Conservation (phyloP, 2,888 invertebrate genomes). For the Drosophila dives region DNA sequence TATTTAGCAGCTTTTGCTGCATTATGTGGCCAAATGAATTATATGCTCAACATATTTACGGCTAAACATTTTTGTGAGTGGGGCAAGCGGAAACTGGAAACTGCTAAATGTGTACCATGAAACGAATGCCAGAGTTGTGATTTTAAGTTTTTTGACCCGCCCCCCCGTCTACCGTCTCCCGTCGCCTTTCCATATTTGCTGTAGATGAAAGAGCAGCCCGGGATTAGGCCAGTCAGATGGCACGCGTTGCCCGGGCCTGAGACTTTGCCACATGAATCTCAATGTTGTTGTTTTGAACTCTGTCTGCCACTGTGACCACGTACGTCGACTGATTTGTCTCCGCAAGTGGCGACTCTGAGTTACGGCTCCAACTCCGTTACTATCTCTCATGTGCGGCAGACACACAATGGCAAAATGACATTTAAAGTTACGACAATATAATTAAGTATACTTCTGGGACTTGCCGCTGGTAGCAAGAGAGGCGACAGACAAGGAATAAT, state of each 20-base stretch:
- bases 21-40: constrained; percentile 69
- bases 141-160: constrained; percentile 68
- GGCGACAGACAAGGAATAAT: constrained; percentile 67
- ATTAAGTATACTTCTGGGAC: constrained; percentile 80
- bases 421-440: constrained; percentile 82
- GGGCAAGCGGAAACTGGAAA: constrained; percentile 52
- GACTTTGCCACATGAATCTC: constrained; percentile 75
- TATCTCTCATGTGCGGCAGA: constrained; percentile 51
- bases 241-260: constrained; percentile 53
- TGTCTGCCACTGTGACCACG: constrained; percentile 45
- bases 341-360: constrained; percentile 32
- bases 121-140: constrained; percentile 74
- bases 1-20: constrained; percentile 58
- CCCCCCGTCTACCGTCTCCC: no score
- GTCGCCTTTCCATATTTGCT: background rate
- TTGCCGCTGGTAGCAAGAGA: constrained; percentile 43
- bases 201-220: constrained; percentile 57
- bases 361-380: constrained; percentile 11
- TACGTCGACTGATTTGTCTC: constrained; percentile 67
- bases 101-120: constrained; percentile 59
- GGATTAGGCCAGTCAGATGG: constrained; percentile 62
- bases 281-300: constrained; percentile 61
- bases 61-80: constrained; percentile 26
- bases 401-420: constrained; percentile 76
- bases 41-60: constrained; percentile 73